These are phyloP conservation scores for Sicus ferrugineus DNA, from an alignment of 2,888 invertebrate genomes.

Conservation along the genomic window DNA sequence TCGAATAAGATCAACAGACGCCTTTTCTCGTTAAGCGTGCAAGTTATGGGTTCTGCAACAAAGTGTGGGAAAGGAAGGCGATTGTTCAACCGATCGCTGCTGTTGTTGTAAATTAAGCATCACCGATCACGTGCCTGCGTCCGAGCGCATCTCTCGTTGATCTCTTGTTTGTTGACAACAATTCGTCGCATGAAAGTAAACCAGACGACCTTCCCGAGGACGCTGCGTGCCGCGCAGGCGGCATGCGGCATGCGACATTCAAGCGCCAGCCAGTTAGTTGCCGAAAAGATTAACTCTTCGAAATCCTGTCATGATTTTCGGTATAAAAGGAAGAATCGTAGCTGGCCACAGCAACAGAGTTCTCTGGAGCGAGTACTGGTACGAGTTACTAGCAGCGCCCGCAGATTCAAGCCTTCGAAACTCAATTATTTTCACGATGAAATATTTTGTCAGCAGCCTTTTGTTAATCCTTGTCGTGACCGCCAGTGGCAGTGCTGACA, in stretches of 20 bases:
- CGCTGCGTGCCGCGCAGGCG: slow-evolving; percentile 43
- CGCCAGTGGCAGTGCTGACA: neutral
- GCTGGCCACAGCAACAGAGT: slow-evolving; percentile 50
- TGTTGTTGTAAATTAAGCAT: slow-evolving; percentile 12
- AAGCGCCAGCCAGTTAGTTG: slow-evolving; percentile 3
- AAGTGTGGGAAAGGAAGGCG: neutral
- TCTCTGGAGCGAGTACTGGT: slow-evolving; percentile 62
- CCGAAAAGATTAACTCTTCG: slow-evolving; percentile 23
- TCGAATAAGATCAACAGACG: no score
- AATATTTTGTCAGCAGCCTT: slow-evolving; percentile 25
- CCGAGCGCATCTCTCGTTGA: neutral
- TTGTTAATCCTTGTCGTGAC: slow-evolving; percentile 27
- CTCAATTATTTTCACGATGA: slow-evolving; percentile 35
- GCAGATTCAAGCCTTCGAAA: slow-evolving; percentile 12
- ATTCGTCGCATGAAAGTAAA: slow-evolving; percentile 55
- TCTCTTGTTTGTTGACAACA: neutral
- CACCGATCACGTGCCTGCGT: slow-evolving; percentile 21
- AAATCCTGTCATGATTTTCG: slow-evolving; percentile 13
- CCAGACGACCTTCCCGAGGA: slow-evolving; percentile 61
- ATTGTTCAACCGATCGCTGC: neutral
- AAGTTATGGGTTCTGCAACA: neutral
- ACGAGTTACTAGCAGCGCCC: slow-evolving; percentile 60
- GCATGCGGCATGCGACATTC: neutral
- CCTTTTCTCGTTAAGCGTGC: no score
- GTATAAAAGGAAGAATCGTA: slow-evolving; percentile 58